phyloP scores from a whole-genome alignment of 1,140 invertebrate species.

The Panagrolaimus sp. region DNA sequence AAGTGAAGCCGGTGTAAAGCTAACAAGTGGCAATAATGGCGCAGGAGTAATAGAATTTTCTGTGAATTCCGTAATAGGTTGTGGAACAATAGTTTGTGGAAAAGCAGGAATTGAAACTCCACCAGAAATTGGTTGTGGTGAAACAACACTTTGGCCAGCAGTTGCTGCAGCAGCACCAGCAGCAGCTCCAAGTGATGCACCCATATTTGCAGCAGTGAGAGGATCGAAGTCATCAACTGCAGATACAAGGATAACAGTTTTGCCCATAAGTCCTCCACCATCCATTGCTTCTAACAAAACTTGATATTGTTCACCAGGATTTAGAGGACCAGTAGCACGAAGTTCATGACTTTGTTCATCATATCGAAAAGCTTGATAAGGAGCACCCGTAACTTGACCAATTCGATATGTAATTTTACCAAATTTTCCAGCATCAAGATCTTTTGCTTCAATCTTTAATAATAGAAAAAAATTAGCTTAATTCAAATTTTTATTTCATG shows the following conservation, averaged over 20 bases:
- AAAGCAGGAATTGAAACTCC: slow-evolving; percentile 18
- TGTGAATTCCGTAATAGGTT: slow-evolving; percentile 21
- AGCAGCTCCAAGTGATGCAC: not conserved
- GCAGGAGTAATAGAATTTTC: slow-evolving; percentile 18
- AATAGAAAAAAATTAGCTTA: slow-evolving; percentile 17
- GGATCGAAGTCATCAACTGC: slow-evolving; percentile 23
- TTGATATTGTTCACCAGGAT: slow-evolving; percentile 48
- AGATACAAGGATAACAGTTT: slow-evolving; percentile 46
- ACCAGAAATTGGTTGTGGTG: slow-evolving; percentile 6
- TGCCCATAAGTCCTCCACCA: slow-evolving; percentile 42
- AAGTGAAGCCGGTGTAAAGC: not conserved
- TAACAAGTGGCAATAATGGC: slow-evolving; percentile 15
- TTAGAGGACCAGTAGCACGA: slow-evolving; percentile 39
- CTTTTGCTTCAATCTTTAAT: slow-evolving; percentile 34
- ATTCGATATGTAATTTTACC: slow-evolving; percentile 38
- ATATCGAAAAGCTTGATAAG: slow-evolving; percentile 39
- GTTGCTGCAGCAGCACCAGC: slow-evolving; percentile 10
- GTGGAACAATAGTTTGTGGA: slow-evolving; percentile 26
- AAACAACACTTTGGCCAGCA: slow-evolving; percentile 9
- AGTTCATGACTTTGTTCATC: slow-evolving; percentile 46
- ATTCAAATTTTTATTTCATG: not conserved
- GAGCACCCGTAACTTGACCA: slow-evolving; percentile 39
- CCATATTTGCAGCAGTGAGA: not conserved
- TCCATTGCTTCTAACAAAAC: slow-evolving; percentile 49
- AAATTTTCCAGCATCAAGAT: slow-evolving; percentile 26